Evolutionary conservation across 2,888 invertebrate species (phyloP).

Genomic region (Lomographa bimaculata): DNA sequence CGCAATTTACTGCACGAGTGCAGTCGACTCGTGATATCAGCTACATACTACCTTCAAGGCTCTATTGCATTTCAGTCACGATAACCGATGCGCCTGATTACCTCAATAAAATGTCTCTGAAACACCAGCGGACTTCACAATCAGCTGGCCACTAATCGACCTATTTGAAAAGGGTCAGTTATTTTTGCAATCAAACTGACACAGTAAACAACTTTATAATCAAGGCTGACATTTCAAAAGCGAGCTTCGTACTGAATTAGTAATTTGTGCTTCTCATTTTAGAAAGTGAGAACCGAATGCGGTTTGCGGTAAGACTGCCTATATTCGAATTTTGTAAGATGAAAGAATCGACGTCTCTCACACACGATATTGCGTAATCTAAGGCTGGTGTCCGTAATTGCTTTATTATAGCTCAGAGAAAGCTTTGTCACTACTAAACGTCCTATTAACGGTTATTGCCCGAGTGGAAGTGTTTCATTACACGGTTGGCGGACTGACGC

Average conservation of each 20-base stretch:
- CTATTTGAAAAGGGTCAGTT: constrained; percentile 18
- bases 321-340: constrained; percentile 29
- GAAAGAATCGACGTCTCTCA: constrained; percentile 22
- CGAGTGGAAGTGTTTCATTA: constrained; percentile 79
- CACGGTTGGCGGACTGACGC: constrained; percentile 66
- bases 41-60: constrained; percentile 61
- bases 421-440: constrained; percentile 64
- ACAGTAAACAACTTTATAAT: constrained; percentile 26
- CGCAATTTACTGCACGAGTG: constrained; percentile 71
- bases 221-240: constrained; percentile 54
- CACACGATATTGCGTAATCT: constrained; percentile 35
- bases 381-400: constrained; percentile 42
- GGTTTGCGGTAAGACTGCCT: constrained; percentile 39
- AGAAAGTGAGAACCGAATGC: constrained; percentile 44
- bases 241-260: constrained; percentile 37
- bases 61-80: constrained; percentile 63
- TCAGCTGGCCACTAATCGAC: constrained; percentile 18
- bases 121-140: constrained; percentile 7
- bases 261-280: constrained; percentile 42
- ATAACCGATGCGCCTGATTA: constrained; percentile 46
- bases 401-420: constrained; percentile 56
- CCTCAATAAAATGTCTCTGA: constrained; percentile 11
- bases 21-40: constrained; percentile 57
- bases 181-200: constrained; percentile 12
- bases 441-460: constrained; percentile 74